A percentile compares a stretch with the other conserved stretches of the same genome.
Conservation (phyloP, 1,140 invertebrate species). For the Chymomyza costata region DNA sequence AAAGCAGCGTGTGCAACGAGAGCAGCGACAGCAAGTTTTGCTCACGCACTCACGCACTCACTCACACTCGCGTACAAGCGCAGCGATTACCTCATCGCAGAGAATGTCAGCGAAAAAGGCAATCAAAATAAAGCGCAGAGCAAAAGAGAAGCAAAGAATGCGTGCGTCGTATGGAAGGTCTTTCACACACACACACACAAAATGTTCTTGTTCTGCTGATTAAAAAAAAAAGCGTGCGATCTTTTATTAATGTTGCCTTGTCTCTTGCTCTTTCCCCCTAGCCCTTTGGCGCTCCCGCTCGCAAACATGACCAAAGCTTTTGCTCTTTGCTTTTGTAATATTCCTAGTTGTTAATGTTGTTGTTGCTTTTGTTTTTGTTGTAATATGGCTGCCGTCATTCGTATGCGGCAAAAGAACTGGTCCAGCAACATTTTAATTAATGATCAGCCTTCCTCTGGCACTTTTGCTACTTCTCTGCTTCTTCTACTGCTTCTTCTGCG, state of each 20-base stretch:
- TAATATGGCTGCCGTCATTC: neutral
- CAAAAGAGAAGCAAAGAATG: constrained; percentile 57
- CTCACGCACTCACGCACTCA: constrained; percentile 44
- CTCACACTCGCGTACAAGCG: constrained; percentile 5
- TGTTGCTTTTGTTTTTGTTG: neutral
- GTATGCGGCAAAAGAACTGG: constrained; percentile 51
- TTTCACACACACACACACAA: constrained; percentile 20
- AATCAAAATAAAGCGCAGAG: constrained; percentile 33
- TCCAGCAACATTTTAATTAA: constrained; percentile 72
- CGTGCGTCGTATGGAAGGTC: constrained; percentile 50
- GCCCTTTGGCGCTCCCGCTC: too few species aligned
- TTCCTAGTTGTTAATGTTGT: constrained; percentile 11
- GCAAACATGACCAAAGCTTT: too few species aligned
- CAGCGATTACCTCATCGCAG: constrained; percentile 66
- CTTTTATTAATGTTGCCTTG: constrained; percentile 29
- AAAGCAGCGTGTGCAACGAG: constrained; percentile 54
- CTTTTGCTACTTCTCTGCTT: constrained; percentile 34
- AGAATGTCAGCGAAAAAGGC: constrained; percentile 49
- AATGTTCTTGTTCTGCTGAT: constrained; percentile 46
- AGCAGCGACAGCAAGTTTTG: constrained; percentile 44
- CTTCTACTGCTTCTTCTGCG: constrained; percentile 25
- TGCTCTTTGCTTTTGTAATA: neutral
- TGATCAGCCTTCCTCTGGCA: constrained; percentile 46
- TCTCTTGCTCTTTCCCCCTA: constrained; percentile 9
- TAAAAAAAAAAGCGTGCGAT: constrained; percentile 46